Conservation (phyloP, 2,797 vertebrate genomes). For the Gila robusta region DNA sequence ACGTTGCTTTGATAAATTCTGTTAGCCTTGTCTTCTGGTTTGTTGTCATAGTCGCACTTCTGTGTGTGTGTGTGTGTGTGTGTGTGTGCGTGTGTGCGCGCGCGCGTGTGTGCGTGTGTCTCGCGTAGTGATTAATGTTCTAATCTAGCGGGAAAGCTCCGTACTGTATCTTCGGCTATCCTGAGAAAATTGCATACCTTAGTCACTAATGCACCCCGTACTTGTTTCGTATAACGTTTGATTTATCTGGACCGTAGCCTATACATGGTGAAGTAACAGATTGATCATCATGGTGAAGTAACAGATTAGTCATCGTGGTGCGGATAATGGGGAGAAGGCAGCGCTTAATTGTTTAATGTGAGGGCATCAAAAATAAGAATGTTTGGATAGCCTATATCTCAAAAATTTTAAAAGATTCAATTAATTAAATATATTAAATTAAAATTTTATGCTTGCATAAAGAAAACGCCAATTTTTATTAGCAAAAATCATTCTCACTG, state of each 20-base stretch:
- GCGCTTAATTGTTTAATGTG: background rate
- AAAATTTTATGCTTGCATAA: background rate
- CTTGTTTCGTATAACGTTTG: conserved; percentile 1
- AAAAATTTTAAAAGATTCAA: background rate
- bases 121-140: background rate
- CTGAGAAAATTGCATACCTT: background rate
- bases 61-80: background rate
- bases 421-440: background rate
- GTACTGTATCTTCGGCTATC: background rate
- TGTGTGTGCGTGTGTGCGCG: too few species aligned
- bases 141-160: conserved; percentile 7
- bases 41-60: background rate
- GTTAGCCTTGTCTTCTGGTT: background rate
- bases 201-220: conserved; percentile 10
- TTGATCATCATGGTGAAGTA: conserved; percentile 14
- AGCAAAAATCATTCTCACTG: background rate
- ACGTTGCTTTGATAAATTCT: background rate
- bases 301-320: conserved; percentile 32
- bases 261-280: too few species aligned
- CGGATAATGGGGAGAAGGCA: background rate
- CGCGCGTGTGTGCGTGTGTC: background rate
- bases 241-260: background rate
- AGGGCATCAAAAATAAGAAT: background rate
- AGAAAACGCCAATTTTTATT: background rate
- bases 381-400: background rate